Percentiles rank a stretch among this genome's conserved stretches.
Conservation (phyloP, 1,140 invertebrate genomes). For the Stegodyphus mimosarum region DNA sequence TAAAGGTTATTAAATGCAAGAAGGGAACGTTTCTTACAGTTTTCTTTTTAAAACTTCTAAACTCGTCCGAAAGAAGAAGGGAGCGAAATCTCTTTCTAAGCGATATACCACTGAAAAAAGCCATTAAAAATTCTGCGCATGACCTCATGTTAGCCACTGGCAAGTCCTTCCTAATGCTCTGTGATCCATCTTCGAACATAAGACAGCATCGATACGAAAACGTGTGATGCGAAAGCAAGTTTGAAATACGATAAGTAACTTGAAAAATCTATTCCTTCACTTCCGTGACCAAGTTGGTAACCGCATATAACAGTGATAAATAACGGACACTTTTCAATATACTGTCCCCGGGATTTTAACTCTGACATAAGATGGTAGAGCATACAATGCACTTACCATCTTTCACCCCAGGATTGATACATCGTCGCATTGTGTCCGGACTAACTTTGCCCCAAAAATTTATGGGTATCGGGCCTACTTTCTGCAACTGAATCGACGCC, state of each 20-base stretch:
- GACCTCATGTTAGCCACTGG: too few relatives aligned
- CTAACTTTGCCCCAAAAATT: constrained; percentile 10
- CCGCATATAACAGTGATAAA: neutral
- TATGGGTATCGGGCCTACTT: neutral
- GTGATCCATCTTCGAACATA: too few relatives aligned
- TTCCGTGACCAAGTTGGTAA: neutral
- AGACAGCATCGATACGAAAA: too few relatives aligned
- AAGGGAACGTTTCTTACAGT: too few relatives aligned
- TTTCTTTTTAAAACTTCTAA: too few relatives aligned
- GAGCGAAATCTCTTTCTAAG: too few relatives aligned
- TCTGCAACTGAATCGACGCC: neutral
- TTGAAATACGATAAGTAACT: constrained; percentile 3
- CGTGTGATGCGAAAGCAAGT: neutral
- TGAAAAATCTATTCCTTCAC: neutral
- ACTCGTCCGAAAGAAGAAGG: too few relatives aligned
- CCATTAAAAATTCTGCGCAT: too few relatives aligned
- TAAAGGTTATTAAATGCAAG: too few relatives aligned
- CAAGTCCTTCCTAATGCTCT: too few relatives aligned
- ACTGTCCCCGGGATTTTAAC: neutral
- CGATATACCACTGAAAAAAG: too few relatives aligned
- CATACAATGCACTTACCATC: neutral
- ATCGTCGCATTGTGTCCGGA: constrained; percentile 12
- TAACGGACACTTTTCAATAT: constrained; percentile 7
- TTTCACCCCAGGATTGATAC: neutral
- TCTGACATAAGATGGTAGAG: too few relatives aligned